Evolutionary conservation across 2,797 vertebrate genomes (phyloP), one percentile per base, ranked within the genome.

Genomic region (Fistularia tabacaria): DNA sequence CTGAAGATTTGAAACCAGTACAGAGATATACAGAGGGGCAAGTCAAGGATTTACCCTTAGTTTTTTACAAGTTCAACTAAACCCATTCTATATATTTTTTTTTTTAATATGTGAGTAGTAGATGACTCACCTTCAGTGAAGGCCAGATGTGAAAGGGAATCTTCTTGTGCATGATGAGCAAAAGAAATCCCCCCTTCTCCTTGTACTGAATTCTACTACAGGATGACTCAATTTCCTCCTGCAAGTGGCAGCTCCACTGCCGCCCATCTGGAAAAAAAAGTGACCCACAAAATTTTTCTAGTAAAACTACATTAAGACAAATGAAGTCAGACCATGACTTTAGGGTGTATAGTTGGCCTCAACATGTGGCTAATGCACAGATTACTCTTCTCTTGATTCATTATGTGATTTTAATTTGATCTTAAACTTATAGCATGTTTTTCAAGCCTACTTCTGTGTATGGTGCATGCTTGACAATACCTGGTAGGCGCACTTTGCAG

Each of bases 141-240:
- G 94, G 91, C 97, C 97, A 99, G 9, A 76, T 90, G 80, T 96
- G 93, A 70, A 97, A 90, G 10, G 97, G 97, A 65, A 99, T 96
- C 86, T 97, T 98, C 86, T 99, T 99, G 74, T 94, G 94, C 86
- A 99, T 86, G 40, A 93, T 83, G 46, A 99, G 83, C 15, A 95
- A 93, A 38, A 99, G 85, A 51, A 95, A 84, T 39, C 92, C 92
- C 47, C 93, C 92, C 64, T 97, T 97, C 57, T 94, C 92, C 51
- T 93, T 95, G 85, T 88, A 90, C 65, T 95, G 93, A n/a, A 96
- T 72, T 85, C 94, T 93, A 79, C 93, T 92, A 74, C 95, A 98
- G 0, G 97, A 98, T 39, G 93, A 85, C 77, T 99, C 95, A 1
- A 99, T 97, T 74, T 99, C 97, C 62, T 94, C 94, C 3, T 93